These are phyloP conservation scores for Eutolmus rufibarbis DNA, from an alignment of 2,888 invertebrate species.

Conservation along the genomic window DNA sequence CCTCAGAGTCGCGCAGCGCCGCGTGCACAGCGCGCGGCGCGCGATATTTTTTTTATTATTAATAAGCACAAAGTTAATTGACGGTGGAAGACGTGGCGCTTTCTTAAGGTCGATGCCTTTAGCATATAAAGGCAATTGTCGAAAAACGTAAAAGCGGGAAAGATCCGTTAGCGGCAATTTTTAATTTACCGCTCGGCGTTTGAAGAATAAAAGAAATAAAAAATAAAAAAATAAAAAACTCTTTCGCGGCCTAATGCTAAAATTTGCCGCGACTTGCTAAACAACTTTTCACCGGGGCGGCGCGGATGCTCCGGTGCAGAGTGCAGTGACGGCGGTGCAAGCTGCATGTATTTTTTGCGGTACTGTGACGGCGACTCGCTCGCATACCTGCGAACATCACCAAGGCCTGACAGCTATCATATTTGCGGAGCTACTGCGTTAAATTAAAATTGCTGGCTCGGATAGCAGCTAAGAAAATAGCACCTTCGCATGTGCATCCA, in stretches of 20 bases:
- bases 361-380: neutral
- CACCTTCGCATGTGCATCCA: neutral
- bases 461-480: slow-evolving; percentile 22
- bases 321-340: neutral
- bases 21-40: neutral
- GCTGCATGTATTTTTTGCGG: neutral
- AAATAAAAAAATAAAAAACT: neutral
- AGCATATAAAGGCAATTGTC: neutral
- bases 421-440: slow-evolving; percentile 13
- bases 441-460: slow-evolving; percentile 25
- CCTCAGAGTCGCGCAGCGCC: neutral
- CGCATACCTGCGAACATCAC: slow-evolving; percentile 20
- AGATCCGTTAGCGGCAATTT: slow-evolving; percentile 40
- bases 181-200: slow-evolving; percentile 37
- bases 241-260: slow-evolving; percentile 31
- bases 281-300: slow-evolving; percentile 30
- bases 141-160: neutral
- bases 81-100: slow-evolving; percentile 5
- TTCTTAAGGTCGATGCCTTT: slow-evolving; percentile 26
- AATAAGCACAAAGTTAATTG: slow-evolving; percentile 27
- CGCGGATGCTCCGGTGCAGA: neutral
- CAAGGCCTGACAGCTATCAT: slow-evolving; percentile 12
- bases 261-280: slow-evolving; percentile 37
- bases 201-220: neutral
- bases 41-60: neutral